Conservation (phyloP, 1,140 invertebrate species). For the Acarapis woodi region DNA sequence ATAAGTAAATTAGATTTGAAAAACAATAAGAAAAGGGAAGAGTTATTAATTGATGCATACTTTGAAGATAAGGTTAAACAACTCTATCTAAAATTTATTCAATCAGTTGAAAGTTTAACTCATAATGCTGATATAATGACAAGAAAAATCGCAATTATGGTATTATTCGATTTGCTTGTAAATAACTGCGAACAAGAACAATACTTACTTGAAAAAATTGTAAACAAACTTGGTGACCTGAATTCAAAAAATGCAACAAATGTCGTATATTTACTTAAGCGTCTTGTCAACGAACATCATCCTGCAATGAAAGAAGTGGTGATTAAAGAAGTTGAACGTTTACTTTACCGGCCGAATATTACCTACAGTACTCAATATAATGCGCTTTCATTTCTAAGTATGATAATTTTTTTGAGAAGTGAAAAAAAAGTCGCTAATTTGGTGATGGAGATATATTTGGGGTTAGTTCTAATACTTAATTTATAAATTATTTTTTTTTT, state of each 20-base stretch:
- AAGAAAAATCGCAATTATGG: slow-evolving; percentile 43
- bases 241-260: slow-evolving; percentile 54
- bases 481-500: too few species aligned
- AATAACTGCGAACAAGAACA: slow-evolving; percentile 64
- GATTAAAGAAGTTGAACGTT: slow-evolving; percentile 52
- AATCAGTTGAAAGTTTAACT: slow-evolving; percentile 27
- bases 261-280: slow-evolving; percentile 50
- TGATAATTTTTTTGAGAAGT: slow-evolving; percentile 17
- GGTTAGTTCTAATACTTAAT: too few species aligned
- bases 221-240: slow-evolving; percentile 90
- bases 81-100: slow-evolving; percentile 37
- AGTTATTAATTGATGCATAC: slow-evolving; percentile 26
- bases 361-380: slow-evolving; percentile 64
- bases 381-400: slow-evolving; percentile 47
- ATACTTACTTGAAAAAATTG: slow-evolving; percentile 37
- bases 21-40: slow-evolving; percentile 16
- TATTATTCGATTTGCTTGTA: slow-evolving; percentile 42
- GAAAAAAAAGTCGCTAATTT: slow-evolving; percentile 43
- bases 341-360: slow-evolving; percentile 63
- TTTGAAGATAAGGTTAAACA: slow-evolving; percentile 57
- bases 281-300: slow-evolving; percentile 43
- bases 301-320: slow-evolving; percentile 71
- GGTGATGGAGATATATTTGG: slow-evolving; percentile 69
- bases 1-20: slow-evolving; percentile 1
- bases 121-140: slow-evolving; percentile 40